A percentile compares a stretch with the other conserved stretches of the same genome.
Evolutionary conservation across 2,797 vertebrate species (phyloP).

Genomic region (Pseudochromis fuscus): DNA sequence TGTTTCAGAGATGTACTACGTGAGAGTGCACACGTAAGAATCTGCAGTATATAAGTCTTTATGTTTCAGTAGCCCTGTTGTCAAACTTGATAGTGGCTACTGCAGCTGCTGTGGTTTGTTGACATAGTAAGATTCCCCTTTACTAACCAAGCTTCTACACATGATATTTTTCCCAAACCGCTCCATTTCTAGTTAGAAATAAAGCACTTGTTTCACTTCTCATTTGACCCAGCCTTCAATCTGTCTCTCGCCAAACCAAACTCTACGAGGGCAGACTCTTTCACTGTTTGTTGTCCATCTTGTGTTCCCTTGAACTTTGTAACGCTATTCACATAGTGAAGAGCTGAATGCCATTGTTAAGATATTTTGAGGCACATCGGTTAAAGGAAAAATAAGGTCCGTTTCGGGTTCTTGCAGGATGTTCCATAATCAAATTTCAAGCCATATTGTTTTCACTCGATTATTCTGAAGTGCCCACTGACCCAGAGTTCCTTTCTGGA

Average conservation of each 20-base stretch:
- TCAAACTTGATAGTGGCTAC: constrained; percentile 20
- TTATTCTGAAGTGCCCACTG: constrained; percentile 44
- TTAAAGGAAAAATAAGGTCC: not conserved
- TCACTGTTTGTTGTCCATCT: constrained; percentile 45
- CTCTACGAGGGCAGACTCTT: constrained; percentile 27
- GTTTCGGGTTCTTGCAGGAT: constrained; percentile 19
- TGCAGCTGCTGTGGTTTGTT: constrained; percentile 30
- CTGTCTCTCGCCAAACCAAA: constrained; percentile 18
- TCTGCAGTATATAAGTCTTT: not conserved
- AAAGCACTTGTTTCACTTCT: constrained; percentile 26
- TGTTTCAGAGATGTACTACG: not conserved
- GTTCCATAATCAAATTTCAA: constrained; percentile 43
- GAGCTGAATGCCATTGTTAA: constrained; percentile 43
- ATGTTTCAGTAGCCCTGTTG: constrained; percentile 4
- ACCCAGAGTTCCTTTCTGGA: constrained; percentile 60
- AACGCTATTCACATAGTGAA: constrained; percentile 18
- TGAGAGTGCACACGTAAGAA: not conserved
- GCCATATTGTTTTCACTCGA: constrained; percentile 41
- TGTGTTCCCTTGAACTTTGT: constrained; percentile 54
- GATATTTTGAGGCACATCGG: constrained; percentile 23
- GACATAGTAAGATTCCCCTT: constrained; percentile 31
- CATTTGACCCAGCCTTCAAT: constrained; percentile 10
- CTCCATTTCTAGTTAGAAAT: not conserved
- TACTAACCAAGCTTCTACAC: constrained; percentile 2
- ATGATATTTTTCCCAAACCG: constrained; percentile 15